Base-by-base conservation (phyloP, 1,140 invertebrate species). In the Lepeophtheirus salmonis region DNA sequence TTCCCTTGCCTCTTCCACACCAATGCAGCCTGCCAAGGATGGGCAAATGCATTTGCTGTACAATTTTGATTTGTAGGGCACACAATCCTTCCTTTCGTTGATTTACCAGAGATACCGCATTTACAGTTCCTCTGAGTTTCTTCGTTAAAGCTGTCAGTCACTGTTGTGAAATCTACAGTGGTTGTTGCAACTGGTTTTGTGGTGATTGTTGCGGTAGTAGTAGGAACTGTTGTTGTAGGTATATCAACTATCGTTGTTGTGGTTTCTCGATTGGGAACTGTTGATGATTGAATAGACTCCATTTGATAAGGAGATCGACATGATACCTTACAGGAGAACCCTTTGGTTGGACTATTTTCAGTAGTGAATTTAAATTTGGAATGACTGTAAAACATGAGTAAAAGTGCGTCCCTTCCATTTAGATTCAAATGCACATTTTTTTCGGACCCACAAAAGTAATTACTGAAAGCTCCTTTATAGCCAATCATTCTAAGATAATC, bases 31-130 rank as follows among this genome's bases (percentile, higher is more conserved):
- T 57, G 55, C 55, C 55, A 57, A n/a, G 55, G 55, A 3, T 24
- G 16, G n/a, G 23, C 17, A 41, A 20, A 20, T 14, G 26, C 25
- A 12, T 57, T 16, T 2, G 3, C 4, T 3, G 55, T 57, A 21
- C 55, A 57, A 57, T 57, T 57, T 16, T 57, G 55, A 18, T 17
- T 30, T 12, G 17, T 26, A 41, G 55, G 55, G n/a, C 55, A 57
- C 14, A 57, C 55, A 48, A 57, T 57, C 23, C 55, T 13, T 16
- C 23, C 55, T 21, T 57, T 14, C 4, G 20, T 24, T 2, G 23
- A 14, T 17, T 41, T 25, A n/a, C 55, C 55, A 30, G 20, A 57
- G 25, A 41, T 41, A 41, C 30, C 30, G n/a, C 30, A 41, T 41
- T 41, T n/a, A 41, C 30, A 41, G n/a, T n/a, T n/a, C n/a, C n/a